Percentiles rank a stretch among this genome's conserved stretches.
Evolutionary conservation across 2,888 invertebrate genomes (phyloP).

Genomic region (Plagodis dolabraria): DNA sequence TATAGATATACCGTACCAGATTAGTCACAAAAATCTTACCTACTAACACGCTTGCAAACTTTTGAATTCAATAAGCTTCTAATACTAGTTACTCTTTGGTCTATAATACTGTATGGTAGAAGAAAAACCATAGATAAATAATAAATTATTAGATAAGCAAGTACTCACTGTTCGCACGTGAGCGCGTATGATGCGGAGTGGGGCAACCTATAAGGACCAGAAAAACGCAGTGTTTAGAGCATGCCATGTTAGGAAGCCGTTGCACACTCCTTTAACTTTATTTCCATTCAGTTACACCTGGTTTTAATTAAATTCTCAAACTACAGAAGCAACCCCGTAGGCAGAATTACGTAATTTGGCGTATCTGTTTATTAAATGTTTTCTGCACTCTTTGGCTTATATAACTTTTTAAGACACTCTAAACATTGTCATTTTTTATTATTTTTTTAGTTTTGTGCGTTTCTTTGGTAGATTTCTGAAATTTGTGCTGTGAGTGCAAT

Average conservation of each 20-base stretch:
- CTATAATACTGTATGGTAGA: slow-evolving; percentile 28
- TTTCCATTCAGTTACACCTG: slow-evolving; percentile 14
- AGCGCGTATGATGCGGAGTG: slow-evolving; percentile 86
- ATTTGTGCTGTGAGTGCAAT: slow-evolving; percentile 17
- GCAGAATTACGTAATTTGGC: slow-evolving; percentile 9
- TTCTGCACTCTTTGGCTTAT: slow-evolving; percentile 15
- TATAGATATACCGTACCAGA: slow-evolving; percentile 19
- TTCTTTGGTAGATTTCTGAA: slow-evolving; percentile 6
- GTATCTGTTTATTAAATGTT: slow-evolving; percentile 13
- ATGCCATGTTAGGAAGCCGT: slow-evolving; percentile 81
- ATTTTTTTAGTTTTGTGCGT: slow-evolving; percentile 9
- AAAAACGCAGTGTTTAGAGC: slow-evolving; percentile 82
- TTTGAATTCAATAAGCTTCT: slow-evolving; percentile 2
- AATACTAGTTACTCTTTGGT: slow-evolving; percentile 1
- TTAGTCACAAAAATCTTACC: slow-evolving; percentile 10
- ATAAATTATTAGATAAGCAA: slow-evolving; percentile 61
- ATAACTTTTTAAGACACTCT: slow-evolving; percentile 10
- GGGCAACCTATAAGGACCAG: slow-evolving; percentile 83
- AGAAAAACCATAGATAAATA: slow-evolving; percentile 52
- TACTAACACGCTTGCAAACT: slow-evolving; percentile 4
- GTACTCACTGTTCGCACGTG: slow-evolving; percentile 88
- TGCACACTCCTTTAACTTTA: slow-evolving; percentile 52
- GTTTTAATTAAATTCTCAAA: slow-evolving; percentile 15
- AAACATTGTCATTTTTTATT: slow-evolving; percentile 18
- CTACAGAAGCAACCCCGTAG: slow-evolving; percentile 29